Base-by-base conservation (phyloP, 2,113 vertebrate species). In the Dasyprocta punctata region DNA sequence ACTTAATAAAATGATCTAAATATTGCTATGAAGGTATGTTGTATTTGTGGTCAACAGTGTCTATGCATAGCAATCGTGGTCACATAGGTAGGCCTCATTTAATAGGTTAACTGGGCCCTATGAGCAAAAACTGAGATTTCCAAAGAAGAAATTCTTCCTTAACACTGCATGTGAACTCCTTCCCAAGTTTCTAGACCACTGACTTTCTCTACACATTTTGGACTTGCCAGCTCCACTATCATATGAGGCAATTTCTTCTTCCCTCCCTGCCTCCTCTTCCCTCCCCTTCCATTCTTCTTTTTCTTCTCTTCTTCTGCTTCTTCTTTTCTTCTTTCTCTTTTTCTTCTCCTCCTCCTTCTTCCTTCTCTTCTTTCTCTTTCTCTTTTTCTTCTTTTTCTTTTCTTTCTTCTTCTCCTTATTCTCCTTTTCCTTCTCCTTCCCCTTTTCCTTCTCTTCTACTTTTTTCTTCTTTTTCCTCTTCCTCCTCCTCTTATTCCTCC, bases 261-360 rank as follows among this genome's bases (percentile, higher is more conserved):
- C 16, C 58, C 2, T 22, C 3, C n/a, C n/a, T 1, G 10, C 19
- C 4, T 11, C 3, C 3, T 1, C 0, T 16, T 7, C 13, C 5
- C 2, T 0, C 1, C 1, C 6, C 17, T 14, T 1, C 1, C 1
- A 3, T 7, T 36, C 7, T 2, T 26, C 17, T 9, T 22, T 33
- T 7, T 58, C 11, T 56, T 30, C 30, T 30, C 20, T 22, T 36
- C 13, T 30, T 26, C 38, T 33, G 4, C 61, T 20, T 24, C 17
- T 13, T 30, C 30, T 10, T 12, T 52, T 52, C 7, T 69, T 69
- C 3, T 41, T 87, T 24, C 30, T 56, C 24, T 54, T 54, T 13
- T 17, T 13, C 16, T 3, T 1, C 12, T 16, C 19, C 0, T 56
- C 30, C 22, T 38, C 20, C 17, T 2, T 7, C 1, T 26, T 2